These are phyloP conservation scores for Microtus richardsoni DNA, from an alignment of 2,113 vertebrate genomes.

Conservation along the genomic window DNA sequence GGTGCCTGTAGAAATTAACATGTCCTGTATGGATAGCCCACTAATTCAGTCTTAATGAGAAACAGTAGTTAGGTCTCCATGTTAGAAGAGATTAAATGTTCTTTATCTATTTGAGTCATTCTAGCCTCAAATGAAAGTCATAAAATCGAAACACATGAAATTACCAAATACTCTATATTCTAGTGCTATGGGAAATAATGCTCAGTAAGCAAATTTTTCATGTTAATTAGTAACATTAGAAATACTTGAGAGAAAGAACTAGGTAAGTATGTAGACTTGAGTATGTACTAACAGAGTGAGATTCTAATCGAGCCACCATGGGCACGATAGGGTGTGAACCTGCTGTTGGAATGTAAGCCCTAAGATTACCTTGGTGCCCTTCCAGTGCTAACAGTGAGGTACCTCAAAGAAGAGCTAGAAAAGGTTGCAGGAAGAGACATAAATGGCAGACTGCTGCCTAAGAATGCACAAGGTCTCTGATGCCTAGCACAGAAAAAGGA, in stretches of 20 bases:
- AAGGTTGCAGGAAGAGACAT: not conserved
- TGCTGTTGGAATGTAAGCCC: not conserved
- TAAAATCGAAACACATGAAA: slow-evolving; percentile 35
- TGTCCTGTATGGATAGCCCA: slow-evolving; percentile 53
- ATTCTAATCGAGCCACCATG: not conserved
- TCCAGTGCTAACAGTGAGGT: not conserved
- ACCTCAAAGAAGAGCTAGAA: not conserved
- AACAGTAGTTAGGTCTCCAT: not conserved
- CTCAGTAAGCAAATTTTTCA: slow-evolving; percentile 49
- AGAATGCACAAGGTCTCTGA: not conserved
- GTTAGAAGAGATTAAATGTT: slow-evolving; percentile 50
- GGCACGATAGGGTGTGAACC: not conserved
- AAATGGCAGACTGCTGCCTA: not conserved
- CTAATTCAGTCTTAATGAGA: slow-evolving; percentile 51
- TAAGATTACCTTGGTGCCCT: not conserved
- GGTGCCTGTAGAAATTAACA: slow-evolving; percentile 76
- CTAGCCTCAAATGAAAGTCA: slow-evolving; percentile 48
- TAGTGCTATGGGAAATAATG: slow-evolving; percentile 35
- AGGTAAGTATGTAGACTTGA: slow-evolving; percentile 6
- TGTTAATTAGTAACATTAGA: slow-evolving; percentile 28
- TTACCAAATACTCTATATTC: slow-evolving; percentile 57
- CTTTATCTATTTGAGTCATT: slow-evolving; percentile 55
- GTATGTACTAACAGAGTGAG: not conserved
- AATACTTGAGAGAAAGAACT: slow-evolving; percentile 41
- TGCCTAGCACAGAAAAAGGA: not conserved